phyloP scores from a whole-genome alignment of 2,797 vertebrate genomes.

The Rachycentron canadum region DNA sequence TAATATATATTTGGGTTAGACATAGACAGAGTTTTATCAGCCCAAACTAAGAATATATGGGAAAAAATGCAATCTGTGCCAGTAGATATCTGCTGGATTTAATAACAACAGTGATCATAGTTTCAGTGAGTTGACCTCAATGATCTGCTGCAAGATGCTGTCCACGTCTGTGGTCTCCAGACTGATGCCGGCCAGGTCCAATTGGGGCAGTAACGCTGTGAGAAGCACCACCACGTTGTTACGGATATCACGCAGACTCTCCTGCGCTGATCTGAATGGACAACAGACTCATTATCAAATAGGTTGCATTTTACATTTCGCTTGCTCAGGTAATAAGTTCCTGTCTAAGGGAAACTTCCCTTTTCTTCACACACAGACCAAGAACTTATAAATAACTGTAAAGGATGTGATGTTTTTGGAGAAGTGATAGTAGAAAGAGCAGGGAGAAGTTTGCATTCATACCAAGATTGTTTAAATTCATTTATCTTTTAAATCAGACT shows the following conservation, averaged over 20 bases:
- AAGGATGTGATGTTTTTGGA: not conserved
- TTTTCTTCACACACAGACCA: not conserved
- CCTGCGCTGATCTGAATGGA: slow-evolving; percentile 73
- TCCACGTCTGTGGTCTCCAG: slow-evolving; percentile 85
- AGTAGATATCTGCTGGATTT: not conserved
- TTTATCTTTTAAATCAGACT: not conserved
- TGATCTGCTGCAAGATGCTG: slow-evolving; percentile 88
- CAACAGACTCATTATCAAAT: slow-evolving; percentile 15
- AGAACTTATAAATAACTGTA: not conserved
- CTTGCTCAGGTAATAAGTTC: not conserved
- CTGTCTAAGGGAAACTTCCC: not conserved
- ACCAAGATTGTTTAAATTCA: not conserved
- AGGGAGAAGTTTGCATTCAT: not conserved
- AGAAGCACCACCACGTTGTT: slow-evolving; percentile 87
- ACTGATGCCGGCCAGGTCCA: slow-evolving; percentile 88
- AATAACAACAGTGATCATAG: slow-evolving; percentile 36
- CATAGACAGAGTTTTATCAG: not conserved
- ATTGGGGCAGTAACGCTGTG: slow-evolving; percentile 84
- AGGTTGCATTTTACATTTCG: not conserved
- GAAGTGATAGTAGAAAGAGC: not conserved
- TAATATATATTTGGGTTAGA: not conserved
- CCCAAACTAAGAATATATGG: not conserved
- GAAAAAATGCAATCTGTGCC: not conserved
- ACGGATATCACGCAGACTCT: slow-evolving; percentile 80
- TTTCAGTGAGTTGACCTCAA: slow-evolving; percentile 85